A percentile compares a stretch with the other conserved stretches of the same genome.
phyloP scores from a whole-genome alignment of 2,113 vertebrate species.

The Phoenicopterus ruber region DNA sequence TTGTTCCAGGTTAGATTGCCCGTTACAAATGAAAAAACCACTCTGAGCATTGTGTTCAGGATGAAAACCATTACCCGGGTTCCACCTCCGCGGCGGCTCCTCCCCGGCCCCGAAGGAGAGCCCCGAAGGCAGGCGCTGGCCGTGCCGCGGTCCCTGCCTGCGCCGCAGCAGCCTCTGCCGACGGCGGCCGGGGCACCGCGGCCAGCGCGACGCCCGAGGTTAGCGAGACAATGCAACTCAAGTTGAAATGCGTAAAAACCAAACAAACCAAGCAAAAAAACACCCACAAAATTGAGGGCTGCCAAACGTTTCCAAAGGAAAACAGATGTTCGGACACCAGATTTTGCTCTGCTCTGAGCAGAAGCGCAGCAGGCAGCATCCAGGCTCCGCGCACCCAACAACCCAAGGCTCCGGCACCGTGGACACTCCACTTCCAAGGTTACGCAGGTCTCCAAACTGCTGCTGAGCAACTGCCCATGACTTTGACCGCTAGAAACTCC shows the following conservation, averaged over 20 bases:
- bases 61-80: background rate
- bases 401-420: background rate
- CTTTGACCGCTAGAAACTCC: background rate
- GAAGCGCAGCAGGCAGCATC: background rate
- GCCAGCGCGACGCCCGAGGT: too few relatives aligned
- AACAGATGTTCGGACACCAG: background rate
- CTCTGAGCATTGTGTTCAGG: background rate
- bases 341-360: background rate
- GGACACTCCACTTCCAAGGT: rapidly evolving
- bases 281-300: background rate
- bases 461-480: background rate
- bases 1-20: background rate
- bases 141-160: rapidly evolving
- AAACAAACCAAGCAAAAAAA: too few relatives aligned
- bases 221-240: background rate
- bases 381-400: background rate
- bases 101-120: too few relatives aligned
- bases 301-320: background rate
- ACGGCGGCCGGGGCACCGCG: rapidly evolving
- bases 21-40: too few relatives aligned
- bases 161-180: rapidly evolving
- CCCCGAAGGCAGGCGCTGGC: rapidly evolving
- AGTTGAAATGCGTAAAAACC: background rate
- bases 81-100: background rate
- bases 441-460: background rate